These are phyloP conservation scores for Hemitrygon akajei DNA, from an alignment of 2,797 vertebrate species.

Conservation along the genomic window DNA sequence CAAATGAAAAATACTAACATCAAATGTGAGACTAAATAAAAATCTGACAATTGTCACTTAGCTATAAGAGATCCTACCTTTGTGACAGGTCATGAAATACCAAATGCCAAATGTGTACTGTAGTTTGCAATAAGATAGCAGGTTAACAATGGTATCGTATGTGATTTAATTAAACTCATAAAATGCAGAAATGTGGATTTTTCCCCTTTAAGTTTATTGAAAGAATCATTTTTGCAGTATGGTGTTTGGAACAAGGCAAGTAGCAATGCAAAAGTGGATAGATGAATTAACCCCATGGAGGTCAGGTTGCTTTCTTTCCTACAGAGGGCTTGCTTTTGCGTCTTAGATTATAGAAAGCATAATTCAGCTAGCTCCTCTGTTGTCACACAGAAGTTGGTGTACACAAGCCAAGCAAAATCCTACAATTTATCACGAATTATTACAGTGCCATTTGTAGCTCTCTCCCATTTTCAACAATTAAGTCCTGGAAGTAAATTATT, in stretches of 20 bases:
- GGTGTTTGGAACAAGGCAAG: neutral
- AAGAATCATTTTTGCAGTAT: slow-evolving; percentile 25
- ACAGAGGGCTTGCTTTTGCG: neutral
- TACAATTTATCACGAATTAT: neutral
- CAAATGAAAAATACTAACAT: slow-evolving; percentile 70
- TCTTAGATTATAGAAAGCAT: slow-evolving; percentile 21
- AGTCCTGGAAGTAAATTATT: neutral
- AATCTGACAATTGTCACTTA: slow-evolving; percentile 70
- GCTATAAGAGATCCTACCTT: slow-evolving; percentile 66
- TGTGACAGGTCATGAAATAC: slow-evolving; percentile 45
- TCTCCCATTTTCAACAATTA: neutral
- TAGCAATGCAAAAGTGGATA: neutral
- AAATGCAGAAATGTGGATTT: neutral
- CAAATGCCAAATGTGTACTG: neutral
- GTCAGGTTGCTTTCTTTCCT: neutral
- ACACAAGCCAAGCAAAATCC: neutral
- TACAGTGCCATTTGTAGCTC: neutral
- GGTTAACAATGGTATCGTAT: neutral
- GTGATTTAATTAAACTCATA: slow-evolving; percentile 16
- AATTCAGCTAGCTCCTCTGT: neutral
- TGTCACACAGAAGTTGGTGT: neutral
- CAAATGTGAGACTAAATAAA: slow-evolving; percentile 65
- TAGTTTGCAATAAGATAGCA: neutral
- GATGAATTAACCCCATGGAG: neutral
- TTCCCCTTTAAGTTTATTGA: neutral